Evolutionary conservation across 2,888 invertebrate genomes (phyloP), one percentile per base, ranked within the genome.

Genomic region (Amblyjoppa proteus): DNA sequence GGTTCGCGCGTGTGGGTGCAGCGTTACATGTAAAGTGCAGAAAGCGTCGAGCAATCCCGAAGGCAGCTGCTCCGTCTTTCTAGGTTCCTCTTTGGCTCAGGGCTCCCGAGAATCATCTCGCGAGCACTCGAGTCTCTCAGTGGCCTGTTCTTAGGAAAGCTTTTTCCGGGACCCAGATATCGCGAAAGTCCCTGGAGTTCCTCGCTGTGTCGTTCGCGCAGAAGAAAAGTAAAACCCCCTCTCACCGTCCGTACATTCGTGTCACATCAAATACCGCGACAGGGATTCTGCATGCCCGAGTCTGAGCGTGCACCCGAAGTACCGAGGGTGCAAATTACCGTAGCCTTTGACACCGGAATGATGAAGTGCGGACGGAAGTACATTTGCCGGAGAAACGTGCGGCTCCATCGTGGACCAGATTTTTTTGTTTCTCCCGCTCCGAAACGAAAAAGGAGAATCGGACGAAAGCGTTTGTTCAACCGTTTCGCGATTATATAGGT

Each of bases 41-140:
- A 56, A 73, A 73, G 25, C 28, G 34, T 25, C 20, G 34, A 56
- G 25, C 28, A 38, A 73, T 73, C 58, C 25, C 38, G 38, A 20
- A 71, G 38, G 34, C 34, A 53, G 51, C 31, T 11, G 53, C 20
- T 53, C 20, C 7, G 53, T 13, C 34, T 53, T 34, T 53, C 34
- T 53, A 4, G 31, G 9, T 34, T 31, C 34, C 53, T 71, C 53
- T 53, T 16, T 25, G 13, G 25, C 56, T 58, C 58, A 2, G 9
- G 58, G 20, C 25, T 58, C 13, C 25, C 13, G 11, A 58, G 28
- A 58, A 58, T 11, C 13, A 25, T 13, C 25, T 13, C 11, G 9
- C 20, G 58, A 58, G 28, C 28, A 11, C 58, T 58, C 58, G 58
- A 58, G 28, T 25, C 9, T 58, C 28, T 25, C 25, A 7, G 56